Base-by-base conservation (phyloP, 2,888 invertebrate species). In the Aleiodes alternator region DNA sequence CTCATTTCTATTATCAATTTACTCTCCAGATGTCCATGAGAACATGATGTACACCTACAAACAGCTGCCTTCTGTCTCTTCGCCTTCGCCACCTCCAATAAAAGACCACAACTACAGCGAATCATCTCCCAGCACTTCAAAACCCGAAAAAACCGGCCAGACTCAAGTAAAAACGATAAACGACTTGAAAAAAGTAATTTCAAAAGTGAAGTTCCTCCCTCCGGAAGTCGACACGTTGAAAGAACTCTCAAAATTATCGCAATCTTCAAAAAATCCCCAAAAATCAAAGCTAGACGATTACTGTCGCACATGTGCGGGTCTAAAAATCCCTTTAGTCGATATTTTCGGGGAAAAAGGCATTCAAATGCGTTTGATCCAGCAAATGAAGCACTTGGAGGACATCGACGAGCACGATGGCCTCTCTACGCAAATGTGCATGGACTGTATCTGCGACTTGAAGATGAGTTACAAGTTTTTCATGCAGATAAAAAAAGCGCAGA, bases 401-500 rank as follows among this genome's bases (percentile, higher is more conserved):
- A 87, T 89, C 69, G 79, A 84, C 77, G 78, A 84, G 43, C 71
- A 84, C 12, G 86, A 87, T 16, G 86, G 86, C 64, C 80, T 89
- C 8, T 86, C 89, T 0, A 89, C 89, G 6, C 87, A 88, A 76
- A 88, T 89, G 86, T 89, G 89, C 57, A 89, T 89, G 88, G 89
- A 89, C 51, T 89, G 89, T 70, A 89, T 89, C 23, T 89, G 87
- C 59, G 89, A 89, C 78, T 76, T 89, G 5, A 88, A 87, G 80
- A 88, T 88, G 87, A 89, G 89, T 79, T 89, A 89, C 69, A 89
- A 88, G 75, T 89, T 89, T 83, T 89, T 89, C 61, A 87, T 89
- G 85, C 89, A 89, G 75, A 89, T 89, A 4, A 89, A 89, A 66
- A 89, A 89, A 68, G 89, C 89, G 6, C 86, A 89, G 74, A 82